Conservation (phyloP, 2,888 invertebrate genomes). For the Mesodorylaimus sp. region DNA sequence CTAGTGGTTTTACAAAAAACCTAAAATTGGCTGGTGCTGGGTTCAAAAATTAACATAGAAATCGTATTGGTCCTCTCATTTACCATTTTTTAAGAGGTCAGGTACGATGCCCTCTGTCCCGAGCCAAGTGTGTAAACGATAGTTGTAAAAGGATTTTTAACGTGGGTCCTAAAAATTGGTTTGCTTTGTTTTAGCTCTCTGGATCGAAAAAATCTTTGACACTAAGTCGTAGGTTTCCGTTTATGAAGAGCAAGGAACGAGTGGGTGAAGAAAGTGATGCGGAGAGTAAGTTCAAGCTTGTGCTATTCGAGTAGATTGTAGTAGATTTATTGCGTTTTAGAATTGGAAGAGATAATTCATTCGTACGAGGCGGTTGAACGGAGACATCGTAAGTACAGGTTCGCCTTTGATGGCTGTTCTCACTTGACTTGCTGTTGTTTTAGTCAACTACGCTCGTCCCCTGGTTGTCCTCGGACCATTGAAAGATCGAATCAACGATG, state of each 20-base stretch:
- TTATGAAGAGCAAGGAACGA: slow-evolving; percentile 98
- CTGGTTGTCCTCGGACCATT: slow-evolving; percentile 94
- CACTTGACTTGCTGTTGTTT: slow-evolving; percentile 37
- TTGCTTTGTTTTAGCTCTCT: slow-evolving; percentile 15
- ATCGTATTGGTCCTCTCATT: too few species aligned
- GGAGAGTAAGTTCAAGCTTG: slow-evolving; percentile 90
- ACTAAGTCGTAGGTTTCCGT: slow-evolving; percentile 92
- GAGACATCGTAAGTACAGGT: slow-evolving; percentile 42
- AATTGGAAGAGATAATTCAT: slow-evolving; percentile 38
- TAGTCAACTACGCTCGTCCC: slow-evolving; percentile 73
- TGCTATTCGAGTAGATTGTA: too few species aligned
- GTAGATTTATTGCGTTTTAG: slow-evolving; percentile 21
- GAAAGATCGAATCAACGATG: slow-evolving; percentile 97
- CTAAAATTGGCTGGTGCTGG: too few species aligned
- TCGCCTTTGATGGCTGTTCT: slow-evolving; percentile 1
- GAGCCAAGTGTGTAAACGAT: too few species aligned
- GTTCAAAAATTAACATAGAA: too few species aligned
- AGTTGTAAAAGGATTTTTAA: too few species aligned
- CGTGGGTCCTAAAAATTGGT: too few species aligned
- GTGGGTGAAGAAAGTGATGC: slow-evolving; percentile 69
- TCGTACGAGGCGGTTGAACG: slow-evolving; percentile 93
- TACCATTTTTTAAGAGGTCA: too few species aligned
- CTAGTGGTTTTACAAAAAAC: too few species aligned
- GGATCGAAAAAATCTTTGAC: slow-evolving; percentile 78
- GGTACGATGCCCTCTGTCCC: too few species aligned